Conservation (phyloP, 2,888 invertebrate species). For the Carpatolechia fugitivella region DNA sequence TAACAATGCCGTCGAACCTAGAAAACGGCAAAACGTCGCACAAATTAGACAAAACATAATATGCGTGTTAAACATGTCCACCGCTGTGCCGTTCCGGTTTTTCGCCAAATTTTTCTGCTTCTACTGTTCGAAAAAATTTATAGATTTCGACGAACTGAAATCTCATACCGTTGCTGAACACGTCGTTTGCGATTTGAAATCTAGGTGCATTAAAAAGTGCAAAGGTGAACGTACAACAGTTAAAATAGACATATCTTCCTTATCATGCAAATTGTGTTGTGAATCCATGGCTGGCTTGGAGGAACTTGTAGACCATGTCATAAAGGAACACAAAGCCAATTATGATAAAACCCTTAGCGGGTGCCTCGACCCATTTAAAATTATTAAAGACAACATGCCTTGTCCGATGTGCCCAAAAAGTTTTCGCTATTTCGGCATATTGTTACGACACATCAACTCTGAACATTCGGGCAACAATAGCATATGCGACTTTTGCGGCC, state of each 20-base stretch:
- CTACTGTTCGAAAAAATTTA: constrained; percentile 59
- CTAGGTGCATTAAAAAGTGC: constrained; percentile 58
- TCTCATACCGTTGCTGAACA: constrained; percentile 54
- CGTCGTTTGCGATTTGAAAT: constrained; percentile 57
- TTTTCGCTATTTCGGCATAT: constrained; percentile 59
- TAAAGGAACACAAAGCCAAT: constrained; percentile 50
- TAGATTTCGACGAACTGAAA: constrained; percentile 59
- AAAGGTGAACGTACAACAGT: constrained; percentile 62
- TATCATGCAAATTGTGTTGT: constrained; percentile 56
- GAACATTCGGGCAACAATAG: constrained; percentile 63
- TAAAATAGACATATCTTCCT: constrained; percentile 54
- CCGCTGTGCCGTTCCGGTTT: constrained; percentile 64
- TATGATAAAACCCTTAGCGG: constrained; percentile 55
- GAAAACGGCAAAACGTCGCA: constrained; percentile 48
- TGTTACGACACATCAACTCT: constrained; percentile 60
- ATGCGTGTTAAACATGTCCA: constrained; percentile 65
- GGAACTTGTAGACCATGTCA: constrained; percentile 56
- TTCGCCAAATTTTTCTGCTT: constrained; percentile 63
- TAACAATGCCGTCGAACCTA: constrained; percentile 31
- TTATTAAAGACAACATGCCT: constrained; percentile 61
- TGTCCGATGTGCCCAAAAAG: constrained; percentile 56
- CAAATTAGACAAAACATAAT: constrained; percentile 62
- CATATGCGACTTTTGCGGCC: constrained; percentile 67
- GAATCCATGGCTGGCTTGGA: constrained; percentile 45
- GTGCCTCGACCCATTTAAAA: constrained; percentile 58